Base-by-base conservation (phyloP, 2,113 vertebrate species). In the Eira barbara region DNA sequence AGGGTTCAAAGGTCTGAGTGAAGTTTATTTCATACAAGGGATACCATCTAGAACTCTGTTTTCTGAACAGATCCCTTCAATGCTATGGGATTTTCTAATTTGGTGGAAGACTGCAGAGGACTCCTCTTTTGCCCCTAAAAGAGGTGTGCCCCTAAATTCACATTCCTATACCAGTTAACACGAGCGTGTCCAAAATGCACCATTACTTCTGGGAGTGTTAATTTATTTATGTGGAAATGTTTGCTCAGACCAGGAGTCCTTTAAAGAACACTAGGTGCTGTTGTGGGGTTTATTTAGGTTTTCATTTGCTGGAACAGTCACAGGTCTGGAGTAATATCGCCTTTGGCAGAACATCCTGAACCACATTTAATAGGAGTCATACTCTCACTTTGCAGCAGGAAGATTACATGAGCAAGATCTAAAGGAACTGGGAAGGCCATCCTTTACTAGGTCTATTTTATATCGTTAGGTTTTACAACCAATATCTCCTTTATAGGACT, bases 331-430 rank as follows among this genome's bases (percentile, higher is more conserved):
- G 95, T 80, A 95, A 95, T 71, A 97, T 87, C 17, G 74, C 95
- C 98, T 97, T 92, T 97, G 97, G 96, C 96, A 97, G 97, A 98
- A 97, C 97, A 98, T 95, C 76, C 98, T 90, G 94, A 95, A 81
- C 93, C 97, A 94, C 93, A 96, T 97, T 98, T 98, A 93, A 96
- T 49, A 96, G 83, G 95, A 97, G 85, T 89, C 96, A 93, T 31
- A 96, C 91, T 92, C 94, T 97, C 89, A 96, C 97, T 97, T 94
- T 88, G 97, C 71, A 97, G 97, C 79, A 89, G 97, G 93, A 94
- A 98, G 96, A 98, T 4, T 49, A 55, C n/a, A 74, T 5, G 80
- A 65, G 34, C 59, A 71, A 80, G 71, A 95, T 94, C 96, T 97
- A 90, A 96, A 95, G 61, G 91, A 88, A 95, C 89, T 13, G 91